phyloP scores from a whole-genome alignment of 37 sponge, comb jelly and placozoan species.

The Cliona cf. orientalis region DNA sequence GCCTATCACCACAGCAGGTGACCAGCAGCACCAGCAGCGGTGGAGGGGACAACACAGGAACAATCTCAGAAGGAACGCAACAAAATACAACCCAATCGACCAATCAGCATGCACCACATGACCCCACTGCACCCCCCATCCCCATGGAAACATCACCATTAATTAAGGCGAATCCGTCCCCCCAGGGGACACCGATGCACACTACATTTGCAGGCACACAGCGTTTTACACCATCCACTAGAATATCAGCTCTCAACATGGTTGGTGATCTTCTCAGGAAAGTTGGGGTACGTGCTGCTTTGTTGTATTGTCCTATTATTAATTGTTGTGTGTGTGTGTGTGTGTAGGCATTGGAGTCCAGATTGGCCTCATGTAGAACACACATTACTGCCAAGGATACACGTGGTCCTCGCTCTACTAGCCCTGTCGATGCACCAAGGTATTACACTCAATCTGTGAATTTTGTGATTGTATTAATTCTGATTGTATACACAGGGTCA shows the following conservation, averaged over 20 bases:
- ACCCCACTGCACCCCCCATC: slow-evolving; percentile 4
- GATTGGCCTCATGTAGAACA: slow-evolving; percentile 78
- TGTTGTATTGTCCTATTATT: slow-evolving; percentile 2
- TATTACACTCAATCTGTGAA: neutral
- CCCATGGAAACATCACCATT: slow-evolving; percentile 22
- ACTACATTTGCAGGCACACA: slow-evolving; percentile 49
- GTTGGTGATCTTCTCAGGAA: slow-evolving; percentile 95
- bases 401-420: neutral
- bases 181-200: slow-evolving; percentile 44
- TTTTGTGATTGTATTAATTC: neutral
- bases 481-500: slow-evolving; percentile 8
- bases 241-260: slow-evolving; percentile 95
- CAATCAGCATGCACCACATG: slow-evolving; percentile 5
- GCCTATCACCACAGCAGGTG: no score
- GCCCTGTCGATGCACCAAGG: slow-evolving; percentile 26
- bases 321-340: neutral
- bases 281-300: slow-evolving; percentile 88
- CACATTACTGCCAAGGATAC: slow-evolving; percentile 59
- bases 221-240: slow-evolving; percentile 75
- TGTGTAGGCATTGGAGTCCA: slow-evolving; percentile 78
- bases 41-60: neutral
- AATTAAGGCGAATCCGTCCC: slow-evolving; percentile 38
- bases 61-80: no score
- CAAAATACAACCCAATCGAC: neutral
- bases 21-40: neutral